These are phyloP conservation scores for Antennarius striatus DNA, from an alignment of 2,113 vertebrate genomes.

Conservation along the genomic window DNA sequence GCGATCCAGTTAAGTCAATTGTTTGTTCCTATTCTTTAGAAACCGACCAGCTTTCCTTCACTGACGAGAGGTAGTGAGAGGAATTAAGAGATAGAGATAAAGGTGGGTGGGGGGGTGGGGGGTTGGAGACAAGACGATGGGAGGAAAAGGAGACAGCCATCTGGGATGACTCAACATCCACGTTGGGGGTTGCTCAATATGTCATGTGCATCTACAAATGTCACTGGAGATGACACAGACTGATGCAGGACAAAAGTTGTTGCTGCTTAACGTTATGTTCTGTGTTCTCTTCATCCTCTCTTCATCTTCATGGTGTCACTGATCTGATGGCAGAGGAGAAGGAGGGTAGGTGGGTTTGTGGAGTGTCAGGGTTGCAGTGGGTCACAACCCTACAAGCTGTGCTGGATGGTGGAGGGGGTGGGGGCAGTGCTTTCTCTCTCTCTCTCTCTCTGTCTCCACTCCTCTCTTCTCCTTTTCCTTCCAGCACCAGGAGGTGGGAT, in stretches of 20 bases:
- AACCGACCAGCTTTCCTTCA: constrained; percentile 22
- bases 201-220: constrained; percentile 60
- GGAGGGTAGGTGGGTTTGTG: constrained; percentile 10
- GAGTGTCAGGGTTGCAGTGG: constrained; percentile 52
- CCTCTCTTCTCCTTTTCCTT: constrained; percentile 19
- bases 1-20: not conserved
- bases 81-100: not conserved
- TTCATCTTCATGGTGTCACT: constrained; percentile 59
- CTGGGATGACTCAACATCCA: constrained; percentile 62
- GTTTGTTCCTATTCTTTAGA: constrained; percentile 27
- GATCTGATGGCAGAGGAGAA: constrained; percentile 34
- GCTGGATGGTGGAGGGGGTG: constrained; percentile 46
- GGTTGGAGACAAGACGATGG: not conserved
- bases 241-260: constrained; percentile 77
- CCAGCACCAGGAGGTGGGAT: constrained; percentile 73
- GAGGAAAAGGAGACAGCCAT: constrained; percentile 37
- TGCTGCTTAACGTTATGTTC: constrained; percentile 71
- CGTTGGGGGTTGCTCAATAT: constrained; percentile 54
- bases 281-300: constrained; percentile 31
- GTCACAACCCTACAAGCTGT: constrained; percentile 82
- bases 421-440: constrained; percentile 7
- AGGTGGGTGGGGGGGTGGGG: not conserved
- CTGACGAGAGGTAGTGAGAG: constrained; percentile 3
- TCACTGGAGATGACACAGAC: constrained; percentile 66
- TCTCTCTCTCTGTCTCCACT: constrained; percentile 7